These are phyloP conservation scores for Sussaba pulchella DNA, from an alignment of 2,888 invertebrate genomes.

Conservation along the genomic window DNA sequence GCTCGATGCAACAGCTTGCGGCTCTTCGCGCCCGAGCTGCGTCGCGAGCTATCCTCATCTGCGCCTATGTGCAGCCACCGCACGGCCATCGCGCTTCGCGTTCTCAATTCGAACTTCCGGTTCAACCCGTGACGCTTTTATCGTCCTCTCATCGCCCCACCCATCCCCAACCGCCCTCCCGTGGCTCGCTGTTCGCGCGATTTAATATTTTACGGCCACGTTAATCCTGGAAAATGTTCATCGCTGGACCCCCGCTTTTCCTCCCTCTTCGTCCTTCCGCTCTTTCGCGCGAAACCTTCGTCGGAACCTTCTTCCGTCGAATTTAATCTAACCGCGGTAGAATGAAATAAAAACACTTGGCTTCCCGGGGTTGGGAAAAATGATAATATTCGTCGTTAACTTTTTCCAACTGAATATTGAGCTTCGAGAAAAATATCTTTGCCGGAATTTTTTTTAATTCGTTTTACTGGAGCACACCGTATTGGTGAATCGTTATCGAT, in stretches of 20 bases:
- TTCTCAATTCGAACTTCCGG: slow-evolving; percentile 68
- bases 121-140: slow-evolving; percentile 48
- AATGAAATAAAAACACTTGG: slow-evolving; percentile 49
- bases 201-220: slow-evolving; percentile 80
- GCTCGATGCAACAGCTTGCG: slow-evolving; percentile 83
- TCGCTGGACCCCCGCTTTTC: slow-evolving; percentile 19
- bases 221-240: slow-evolving; percentile 67
- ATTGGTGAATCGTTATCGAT: neutral
- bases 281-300: neutral
- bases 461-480: neutral
- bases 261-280: slow-evolving; percentile 41
- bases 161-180: neutral
- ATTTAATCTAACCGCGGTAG: slow-evolving; percentile 29
- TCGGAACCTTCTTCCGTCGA: slow-evolving; percentile 2
- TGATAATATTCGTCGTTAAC: slow-evolving; percentile 31
- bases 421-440: neutral
- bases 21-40: slow-evolving; percentile 66
- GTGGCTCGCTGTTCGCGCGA: slow-evolving; percentile 65
- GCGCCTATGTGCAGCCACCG: slow-evolving; percentile 28
- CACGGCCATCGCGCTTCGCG: slow-evolving; percentile 60
- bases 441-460: neutral
- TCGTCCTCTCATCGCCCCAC: neutral
- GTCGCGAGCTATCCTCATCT: slow-evolving; percentile 66
- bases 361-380: neutral
- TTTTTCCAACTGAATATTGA: neutral